Conservation (phyloP, 2,113 vertebrate genomes). For the Barnardius zonarius region DNA sequence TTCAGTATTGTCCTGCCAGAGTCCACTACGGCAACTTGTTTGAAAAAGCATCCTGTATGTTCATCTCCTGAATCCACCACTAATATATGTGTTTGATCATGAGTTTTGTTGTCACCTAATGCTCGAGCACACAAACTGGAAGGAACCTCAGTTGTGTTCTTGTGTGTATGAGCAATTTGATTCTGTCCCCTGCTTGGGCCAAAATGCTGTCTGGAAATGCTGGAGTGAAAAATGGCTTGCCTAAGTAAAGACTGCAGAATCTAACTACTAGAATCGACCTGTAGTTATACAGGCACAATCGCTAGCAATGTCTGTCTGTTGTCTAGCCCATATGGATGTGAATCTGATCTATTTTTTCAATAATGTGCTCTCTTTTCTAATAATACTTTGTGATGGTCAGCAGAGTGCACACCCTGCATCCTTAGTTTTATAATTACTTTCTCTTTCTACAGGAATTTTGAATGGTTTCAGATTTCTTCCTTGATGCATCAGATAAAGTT, state of each 20-base stretch:
- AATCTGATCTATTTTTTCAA: slow-evolving; percentile 8
- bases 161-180: background rate
- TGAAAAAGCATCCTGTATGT: background rate
- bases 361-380: background rate
- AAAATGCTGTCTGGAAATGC: background rate
- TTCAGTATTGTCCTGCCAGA: rapidly evolving
- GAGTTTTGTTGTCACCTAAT: background rate
- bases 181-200: background rate
- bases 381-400: background rate
- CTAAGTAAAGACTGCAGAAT: background rate
- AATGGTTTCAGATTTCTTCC: background rate
- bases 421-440: slow-evolving; percentile 28
- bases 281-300: background rate
- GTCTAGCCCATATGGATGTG: background rate
- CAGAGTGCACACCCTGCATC: background rate
- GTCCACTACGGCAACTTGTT: background rate
- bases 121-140: background rate
- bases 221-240: background rate
- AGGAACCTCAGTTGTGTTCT: background rate
- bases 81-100: background rate
- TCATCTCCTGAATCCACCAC: background rate
- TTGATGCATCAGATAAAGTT: slow-evolving; percentile 10
- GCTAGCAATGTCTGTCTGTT: background rate
- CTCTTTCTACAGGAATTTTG: background rate
- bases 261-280: background rate